These are phyloP conservation scores for Benitochromis conjunctus DNA, from an alignment of 2,113 vertebrate genomes.

Conservation along the genomic window DNA sequence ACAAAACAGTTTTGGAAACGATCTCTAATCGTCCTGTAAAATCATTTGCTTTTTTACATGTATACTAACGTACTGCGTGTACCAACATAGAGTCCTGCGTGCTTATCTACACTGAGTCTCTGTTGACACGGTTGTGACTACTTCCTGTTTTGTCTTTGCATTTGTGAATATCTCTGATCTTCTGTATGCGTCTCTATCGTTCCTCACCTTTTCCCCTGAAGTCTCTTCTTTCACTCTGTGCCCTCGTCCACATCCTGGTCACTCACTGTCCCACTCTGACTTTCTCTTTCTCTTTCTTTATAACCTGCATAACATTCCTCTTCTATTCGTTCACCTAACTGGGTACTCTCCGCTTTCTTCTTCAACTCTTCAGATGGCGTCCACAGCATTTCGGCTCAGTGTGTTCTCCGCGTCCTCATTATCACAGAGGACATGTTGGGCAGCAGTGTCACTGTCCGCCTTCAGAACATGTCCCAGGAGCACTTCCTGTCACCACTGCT, in stretches of 20 bases:
- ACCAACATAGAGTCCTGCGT: background rate
- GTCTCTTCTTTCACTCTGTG: background rate
- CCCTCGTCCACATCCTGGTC: background rate
- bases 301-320: background rate
- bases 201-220: background rate
- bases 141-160: background rate
- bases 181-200: background rate
- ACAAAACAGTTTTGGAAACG: background rate
- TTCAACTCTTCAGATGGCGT: slow-evolving; percentile 80
- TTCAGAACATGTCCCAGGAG: slow-evolving; percentile 99
- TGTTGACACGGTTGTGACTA: background rate
- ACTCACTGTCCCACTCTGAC: background rate
- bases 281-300: background rate
- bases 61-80: no score
- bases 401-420: slow-evolving; percentile 89
- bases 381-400: slow-evolving; percentile 92
- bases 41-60: background rate
- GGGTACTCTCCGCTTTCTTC: background rate
- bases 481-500: slow-evolving; percentile 92
- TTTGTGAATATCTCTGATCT: background rate
- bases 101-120: background rate
- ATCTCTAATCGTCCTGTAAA: background rate
- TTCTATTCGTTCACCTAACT: background rate
- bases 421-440: slow-evolving; percentile 97
- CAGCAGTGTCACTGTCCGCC: slow-evolving; percentile 94